Conservation (phyloP, 1,140 invertebrate species). For the Wiebesia pumilae region DNA sequence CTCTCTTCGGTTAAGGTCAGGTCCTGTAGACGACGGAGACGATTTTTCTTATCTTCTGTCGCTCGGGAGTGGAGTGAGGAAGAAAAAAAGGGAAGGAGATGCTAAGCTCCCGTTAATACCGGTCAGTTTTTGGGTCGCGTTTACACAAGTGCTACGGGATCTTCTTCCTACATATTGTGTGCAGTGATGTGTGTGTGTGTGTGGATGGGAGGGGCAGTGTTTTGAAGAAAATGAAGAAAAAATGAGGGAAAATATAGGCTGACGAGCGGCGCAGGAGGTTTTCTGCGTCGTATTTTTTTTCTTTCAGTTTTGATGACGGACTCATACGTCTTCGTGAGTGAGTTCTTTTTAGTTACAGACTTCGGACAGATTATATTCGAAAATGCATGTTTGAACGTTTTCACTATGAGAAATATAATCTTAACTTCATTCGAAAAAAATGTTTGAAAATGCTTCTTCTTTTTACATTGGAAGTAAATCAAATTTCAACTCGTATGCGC, state of each 20-base stretch:
- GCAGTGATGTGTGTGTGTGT: not conserved
- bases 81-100: conserved; percentile 7
- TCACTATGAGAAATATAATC: conserved; percentile 6
- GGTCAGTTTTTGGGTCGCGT: conserved; percentile 45
- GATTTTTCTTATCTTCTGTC: conserved; percentile 42
- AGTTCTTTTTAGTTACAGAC: conserved; percentile 1
- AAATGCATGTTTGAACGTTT: not conserved
- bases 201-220: not conserved
- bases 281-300: conserved; percentile 24
- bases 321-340: conserved; percentile 25
- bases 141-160: conserved; percentile 26
- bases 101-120: conserved; percentile 33
- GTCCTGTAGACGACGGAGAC: not conserved
- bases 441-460: not conserved
- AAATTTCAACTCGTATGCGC: conserved; percentile 4
- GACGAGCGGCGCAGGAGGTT: not conserved
- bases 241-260: conserved; percentile 12
- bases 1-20: conserved; percentile 21
- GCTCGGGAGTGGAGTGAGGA: not conserved
- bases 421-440: not conserved
- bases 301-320: conserved; percentile 17
- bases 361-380: conserved; percentile 18
- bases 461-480: not conserved
- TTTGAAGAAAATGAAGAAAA: conserved; percentile 37
- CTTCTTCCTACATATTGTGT: not conserved